Base-by-base conservation (phyloP, 2,888 invertebrate genomes). In the Phaedon cochleariae region DNA sequence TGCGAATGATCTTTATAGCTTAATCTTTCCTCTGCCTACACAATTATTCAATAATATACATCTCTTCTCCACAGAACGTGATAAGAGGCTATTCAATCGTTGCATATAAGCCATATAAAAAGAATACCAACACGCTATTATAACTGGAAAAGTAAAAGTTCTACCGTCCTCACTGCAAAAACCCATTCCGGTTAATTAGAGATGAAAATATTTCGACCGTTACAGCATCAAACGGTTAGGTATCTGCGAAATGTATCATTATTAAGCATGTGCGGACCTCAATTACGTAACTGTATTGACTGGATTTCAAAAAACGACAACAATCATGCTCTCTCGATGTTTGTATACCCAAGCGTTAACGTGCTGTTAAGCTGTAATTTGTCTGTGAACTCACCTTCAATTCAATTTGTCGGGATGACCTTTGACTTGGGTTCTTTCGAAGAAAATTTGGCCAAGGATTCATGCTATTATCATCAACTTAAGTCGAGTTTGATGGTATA, bases 191-290 rank as follows among this genome's bases (percentile, higher is more conserved):
- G 0, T 12, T 26, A 26, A 54, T 62, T 46, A 22, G 17, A 18
- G 48, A 49, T 12, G 37, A 55, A 60, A 41, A 64, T 55, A 55
- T 51, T 54, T 48, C 12, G 34, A 64, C 64, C 55, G 64, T 64
- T 64, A 64, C 52, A 22, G 20, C 49, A 31, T 48, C 59, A 21
- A 49, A 60, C 63, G 31, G 63, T 64, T 51, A 64, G 34, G 18
- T 52, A 58, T 65, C 54, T 60, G 58, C 62, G 29, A 65, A 69
- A 67, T 67, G 59, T 65, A 67, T 67, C 66, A 69, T 67, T 69
- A 67, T 58, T 4, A 15, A 62, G 54, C 54, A 69, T 66, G 58
- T 64, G 62, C 55, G 57, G 41, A 59, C 59, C 53, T 62, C 57
- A 62, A 60, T 59, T 64, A 61, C 29, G 18, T 67, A 69, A 69